Evolutionary conservation across 2,797 vertebrate species (phyloP), one percentile per base, ranked within the genome.

Genomic region (Enteromius afrohamiltoni): DNA sequence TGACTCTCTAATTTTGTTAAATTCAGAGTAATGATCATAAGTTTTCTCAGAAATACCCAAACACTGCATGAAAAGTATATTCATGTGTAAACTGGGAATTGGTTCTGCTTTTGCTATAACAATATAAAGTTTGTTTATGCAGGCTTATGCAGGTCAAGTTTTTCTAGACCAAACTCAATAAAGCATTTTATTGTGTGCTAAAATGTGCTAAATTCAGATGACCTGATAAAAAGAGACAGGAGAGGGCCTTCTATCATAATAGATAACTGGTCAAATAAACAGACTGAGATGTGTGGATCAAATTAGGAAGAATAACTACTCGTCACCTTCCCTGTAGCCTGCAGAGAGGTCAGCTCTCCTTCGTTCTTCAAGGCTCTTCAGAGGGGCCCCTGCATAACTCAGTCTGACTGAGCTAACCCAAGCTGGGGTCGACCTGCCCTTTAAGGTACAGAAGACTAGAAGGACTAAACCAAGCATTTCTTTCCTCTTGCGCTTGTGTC

Each of bases 341-440:
- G 29, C 14, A 83, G 53, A 80, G 67, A 84, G 74, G 14, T 45
- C 75, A 78, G 70, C 21, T 19, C 6, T 68, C 23, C 51, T 65
- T 84, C 40, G 26, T 79, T 74, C 60, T 80, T 53, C 34, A 74
- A 70, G 49, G 49, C 69, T 75, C 37, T 75, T 60, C 76, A 71
- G 65, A 70, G 58, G 60, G 29, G 31, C 29, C 55, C 53, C n/a
- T 82, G 55, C 73, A 45, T 77, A 82, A 85, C 21, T 19, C 5
- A 40, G 34, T 34, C 79, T 82, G 74, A 82, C 64, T 76, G 51
- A 69, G 21, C 21, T 45, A 67, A 55, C 29, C 71, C 7, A 21
- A 49, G 47, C 49, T 60, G 37, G 60, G 64, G 71, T 60, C 51
- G 62, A n/a, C 23, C 64, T 23, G 74, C 5, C 73, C 51, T 69